Evolutionary conservation across 1,140 invertebrate species (phyloP).

Genomic region (Magallana angulata): DNA sequence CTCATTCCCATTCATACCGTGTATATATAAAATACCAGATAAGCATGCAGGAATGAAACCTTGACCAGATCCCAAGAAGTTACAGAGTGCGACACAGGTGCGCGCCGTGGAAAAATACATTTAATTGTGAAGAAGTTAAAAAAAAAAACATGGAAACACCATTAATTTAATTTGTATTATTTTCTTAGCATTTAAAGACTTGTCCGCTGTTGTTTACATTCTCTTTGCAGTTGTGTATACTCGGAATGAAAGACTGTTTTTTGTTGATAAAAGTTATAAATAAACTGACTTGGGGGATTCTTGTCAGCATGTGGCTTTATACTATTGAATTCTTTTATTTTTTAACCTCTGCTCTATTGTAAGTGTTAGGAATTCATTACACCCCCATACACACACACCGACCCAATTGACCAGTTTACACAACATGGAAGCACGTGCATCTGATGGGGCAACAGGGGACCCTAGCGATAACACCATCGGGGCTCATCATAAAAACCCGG

Average conservation of each 20-base stretch:
- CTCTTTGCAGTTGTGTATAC: conserved; percentile 12
- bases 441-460: not conserved
- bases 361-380: not conserved
- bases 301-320: conserved; percentile 3
- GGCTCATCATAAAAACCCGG: not conserved
- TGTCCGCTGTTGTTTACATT: not conserved
- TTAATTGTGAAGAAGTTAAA: not conserved
- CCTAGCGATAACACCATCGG: not conserved
- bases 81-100: not conserved
- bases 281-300: not conserved
- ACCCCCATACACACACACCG: not conserved
- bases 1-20: not conserved
- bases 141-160: not conserved
- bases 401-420: conserved; percentile 15
- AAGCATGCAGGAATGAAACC: not conserved
- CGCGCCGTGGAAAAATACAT: not conserved
- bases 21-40: not conserved
- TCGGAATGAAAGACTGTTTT: conserved; percentile 9
- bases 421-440: not conserved
- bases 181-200: not conserved
- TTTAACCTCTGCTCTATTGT: not conserved
- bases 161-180: not conserved
- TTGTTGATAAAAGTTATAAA: conserved; percentile 27
- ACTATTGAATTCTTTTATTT: not conserved
- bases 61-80: conserved; percentile 6